Evolutionary conservation across 2,797 vertebrate genomes (phyloP).

Genomic region (Psittacula derbiana): DNA sequence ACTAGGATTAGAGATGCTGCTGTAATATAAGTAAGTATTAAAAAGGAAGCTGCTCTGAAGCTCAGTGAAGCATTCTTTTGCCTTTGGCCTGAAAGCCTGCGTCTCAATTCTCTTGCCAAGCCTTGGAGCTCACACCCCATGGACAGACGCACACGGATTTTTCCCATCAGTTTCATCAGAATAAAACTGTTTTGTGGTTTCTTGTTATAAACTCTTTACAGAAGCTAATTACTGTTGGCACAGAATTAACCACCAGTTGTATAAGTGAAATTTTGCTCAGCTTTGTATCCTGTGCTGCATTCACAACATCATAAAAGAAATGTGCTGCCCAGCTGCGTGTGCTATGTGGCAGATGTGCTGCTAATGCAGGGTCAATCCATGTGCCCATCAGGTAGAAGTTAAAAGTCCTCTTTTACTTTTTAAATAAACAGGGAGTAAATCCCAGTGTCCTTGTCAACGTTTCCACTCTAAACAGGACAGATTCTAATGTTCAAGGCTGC

Average conservation of each 20-base stretch:
- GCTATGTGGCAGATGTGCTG: background rate
- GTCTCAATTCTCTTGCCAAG: slow-evolving; percentile 46
- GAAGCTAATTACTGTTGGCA: slow-evolving; percentile 58
- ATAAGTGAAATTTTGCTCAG: slow-evolving; percentile 12
- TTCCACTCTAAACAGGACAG: background rate
- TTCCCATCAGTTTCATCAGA: slow-evolving; percentile 39
- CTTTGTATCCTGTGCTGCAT: slow-evolving; percentile 26
- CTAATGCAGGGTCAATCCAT: background rate
- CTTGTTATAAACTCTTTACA: slow-evolving; percentile 58
- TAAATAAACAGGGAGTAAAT: background rate
- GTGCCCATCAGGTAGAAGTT: background rate
- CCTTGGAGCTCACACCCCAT: slow-evolving; percentile 5
- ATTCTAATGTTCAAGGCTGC: background rate
- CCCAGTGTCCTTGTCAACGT: background rate
- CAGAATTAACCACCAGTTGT: slow-evolving; percentile 38
- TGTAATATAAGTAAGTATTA: background rate
- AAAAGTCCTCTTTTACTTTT: background rate
- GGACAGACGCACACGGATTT: slow-evolving; percentile 3
- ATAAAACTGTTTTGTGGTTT: slow-evolving; percentile 59
- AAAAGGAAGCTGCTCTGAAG: background rate
- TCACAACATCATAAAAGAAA: background rate
- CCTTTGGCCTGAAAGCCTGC: slow-evolving; percentile 5
- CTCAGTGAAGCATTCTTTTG: background rate
- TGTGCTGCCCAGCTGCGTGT: background rate
- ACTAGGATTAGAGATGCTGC: background rate